Evolutionary conservation across 1,140 invertebrate species (phyloP).

Genomic region (Bradysia coprophila): DNA sequence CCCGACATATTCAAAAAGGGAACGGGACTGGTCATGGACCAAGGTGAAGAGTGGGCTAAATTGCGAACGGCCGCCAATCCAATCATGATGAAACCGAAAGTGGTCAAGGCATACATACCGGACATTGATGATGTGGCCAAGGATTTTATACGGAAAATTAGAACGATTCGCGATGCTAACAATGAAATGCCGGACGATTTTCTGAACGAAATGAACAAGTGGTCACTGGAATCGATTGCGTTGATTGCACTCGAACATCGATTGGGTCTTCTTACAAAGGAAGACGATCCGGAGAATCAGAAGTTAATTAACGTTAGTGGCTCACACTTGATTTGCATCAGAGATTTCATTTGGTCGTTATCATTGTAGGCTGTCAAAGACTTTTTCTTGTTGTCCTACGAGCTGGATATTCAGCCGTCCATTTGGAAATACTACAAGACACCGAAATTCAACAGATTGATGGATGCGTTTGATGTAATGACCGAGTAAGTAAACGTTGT

Average conservation of each 20-base stretch:
- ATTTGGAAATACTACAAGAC: constrained; percentile 40
- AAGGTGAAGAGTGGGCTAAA: constrained; percentile 6
- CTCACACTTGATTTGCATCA: too few species aligned
- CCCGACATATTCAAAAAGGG: constrained; percentile 6
- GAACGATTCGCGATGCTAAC: constrained; percentile 26
- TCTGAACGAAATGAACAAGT: constrained; percentile 41
- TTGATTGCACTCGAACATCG: too few species aligned
- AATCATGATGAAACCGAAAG: too few species aligned
- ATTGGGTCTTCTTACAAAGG: constrained; percentile 8
- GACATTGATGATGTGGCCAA: background rate
- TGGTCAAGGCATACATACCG: background rate
- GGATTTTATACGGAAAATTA: constrained; percentile 23
- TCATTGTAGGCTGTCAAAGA: constrained; percentile 32
- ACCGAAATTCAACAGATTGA: constrained; percentile 30
- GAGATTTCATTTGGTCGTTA: too few species aligned
- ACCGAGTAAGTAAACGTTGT: constrained; percentile 9
- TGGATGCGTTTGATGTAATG: constrained; percentile 19
- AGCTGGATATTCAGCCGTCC: constrained; percentile 39
- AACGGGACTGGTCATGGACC: constrained; percentile 1
- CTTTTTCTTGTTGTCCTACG: constrained; percentile 33
- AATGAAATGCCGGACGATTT: constrained; percentile 33
- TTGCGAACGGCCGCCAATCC: too few species aligned
- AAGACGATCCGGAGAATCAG: background rate
- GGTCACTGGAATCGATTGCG: constrained; percentile 48
- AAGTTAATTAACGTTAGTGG: background rate